Percentiles rank a stretch among this genome's conserved stretches.
These are phyloP conservation scores for Phalacrocorax pelagicus DNA, from an alignment of 2,113 vertebrate genomes.

Conservation along the genomic window DNA sequence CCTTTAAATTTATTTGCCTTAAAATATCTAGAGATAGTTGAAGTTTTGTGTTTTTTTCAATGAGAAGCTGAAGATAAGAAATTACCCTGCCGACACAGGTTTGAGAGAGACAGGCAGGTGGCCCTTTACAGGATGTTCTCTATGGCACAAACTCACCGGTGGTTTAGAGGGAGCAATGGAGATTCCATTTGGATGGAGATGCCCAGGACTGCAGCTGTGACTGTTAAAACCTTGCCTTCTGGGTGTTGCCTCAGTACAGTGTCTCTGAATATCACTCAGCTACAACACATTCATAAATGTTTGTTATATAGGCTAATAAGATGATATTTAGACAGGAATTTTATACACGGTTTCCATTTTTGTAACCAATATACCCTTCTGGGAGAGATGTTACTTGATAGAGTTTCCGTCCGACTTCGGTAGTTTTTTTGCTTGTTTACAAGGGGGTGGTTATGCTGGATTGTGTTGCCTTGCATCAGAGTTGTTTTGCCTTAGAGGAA, in stretches of 20 bases:
- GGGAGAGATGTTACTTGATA: background rate
- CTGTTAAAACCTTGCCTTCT: background rate
- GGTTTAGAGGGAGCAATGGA: background rate
- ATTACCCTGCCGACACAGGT: background rate
- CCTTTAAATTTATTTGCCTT: background rate
- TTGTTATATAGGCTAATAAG: background rate
- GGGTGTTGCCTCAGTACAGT: background rate
- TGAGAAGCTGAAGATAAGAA: background rate
- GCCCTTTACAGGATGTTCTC: background rate
- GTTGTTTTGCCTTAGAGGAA: background rate
- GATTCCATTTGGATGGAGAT: background rate
- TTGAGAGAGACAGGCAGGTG: background rate
- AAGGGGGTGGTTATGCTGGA: background rate
- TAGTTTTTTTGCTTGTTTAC: background rate
- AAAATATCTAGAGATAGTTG: background rate
- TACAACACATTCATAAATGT: fast-evolving
- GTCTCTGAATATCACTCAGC: background rate
- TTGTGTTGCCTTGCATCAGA: background rate
- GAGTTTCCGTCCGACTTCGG: background rate
- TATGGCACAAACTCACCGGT: background rate
- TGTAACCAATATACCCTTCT: background rate
- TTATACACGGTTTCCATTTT: background rate
- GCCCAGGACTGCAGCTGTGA: background rate
- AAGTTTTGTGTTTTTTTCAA: background rate
- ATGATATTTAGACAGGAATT: background rate